Evolutionary conservation across 2,888 invertebrate genomes (phyloP), one percentile per base, ranked within the genome.

Genomic region (Dryomyza anilis): DNA sequence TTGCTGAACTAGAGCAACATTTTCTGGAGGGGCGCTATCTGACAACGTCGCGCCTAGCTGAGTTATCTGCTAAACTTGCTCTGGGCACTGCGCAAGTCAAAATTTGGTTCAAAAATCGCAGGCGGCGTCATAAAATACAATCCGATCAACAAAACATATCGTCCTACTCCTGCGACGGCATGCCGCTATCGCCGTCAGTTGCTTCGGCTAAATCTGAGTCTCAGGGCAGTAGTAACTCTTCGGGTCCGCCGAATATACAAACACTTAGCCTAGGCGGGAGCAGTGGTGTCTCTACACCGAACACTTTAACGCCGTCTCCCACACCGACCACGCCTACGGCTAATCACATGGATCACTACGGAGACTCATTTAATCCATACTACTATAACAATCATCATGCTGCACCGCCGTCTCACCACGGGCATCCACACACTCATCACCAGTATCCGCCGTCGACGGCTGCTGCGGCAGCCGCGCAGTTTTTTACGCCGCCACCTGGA

Each of bases 51-150:
- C 70, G 75, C 12, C 63, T 79, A 29, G 72, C 73, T 21, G 74
- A 79, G 61, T 45, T 79, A 3, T 76, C 79, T 2, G 72, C 71
- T 1, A 77, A 76, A 36, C 53, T 79, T 19, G 73, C 69, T 1
- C 63, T 79, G 66, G 74, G 74, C 46, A 73, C 74, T 27, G 72
- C 74, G 2, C 78, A 77, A 59, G 78, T 79, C 1, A 78, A 76
- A 65, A 76, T 75, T 25, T 79, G 79, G 79, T 79, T 79, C 50
- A 79, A 79, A 65, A 79, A 79, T 67, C 76, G 78, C 10, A 70
- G 79, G 25, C 76, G 79, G 27, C 78, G 79, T 16, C 72, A 76
- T 29, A 79, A 78, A 59, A 71, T 78, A 1, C 75, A 76, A 66
- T 63, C 76, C 29, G 74, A 76, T 46, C 76, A 74, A 29, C 72